Percentiles rank a stretch among this genome's conserved stretches.
Evolutionary conservation across 1,140 invertebrate genomes (phyloP).

Genomic region (Drosophila pachea): DNA sequence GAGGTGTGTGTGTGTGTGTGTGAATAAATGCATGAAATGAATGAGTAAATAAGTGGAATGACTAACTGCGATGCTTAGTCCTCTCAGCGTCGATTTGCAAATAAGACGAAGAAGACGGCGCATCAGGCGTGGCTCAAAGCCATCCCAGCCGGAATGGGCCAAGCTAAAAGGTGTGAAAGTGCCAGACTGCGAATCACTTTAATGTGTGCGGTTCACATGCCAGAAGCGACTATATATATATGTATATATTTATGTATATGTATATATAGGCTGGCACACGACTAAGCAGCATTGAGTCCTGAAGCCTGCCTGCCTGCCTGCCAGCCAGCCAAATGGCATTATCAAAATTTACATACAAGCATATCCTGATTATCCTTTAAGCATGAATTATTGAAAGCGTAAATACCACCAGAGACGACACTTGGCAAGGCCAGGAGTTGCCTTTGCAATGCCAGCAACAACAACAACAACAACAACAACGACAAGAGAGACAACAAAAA

Average conservation of each 20-base stretch:
- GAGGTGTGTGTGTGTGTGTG: no score
- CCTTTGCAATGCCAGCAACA: constrained; percentile 39
- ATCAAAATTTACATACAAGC: constrained; percentile 75
- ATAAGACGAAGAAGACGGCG: background rate
- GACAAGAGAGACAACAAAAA: constrained; percentile 27
- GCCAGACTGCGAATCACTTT: constrained; percentile 30
- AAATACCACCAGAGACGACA: constrained; percentile 66
- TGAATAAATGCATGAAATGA: constrained; percentile 76
- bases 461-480: constrained; percentile 15
- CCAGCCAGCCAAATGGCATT: constrained; percentile 67
- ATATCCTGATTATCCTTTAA: constrained; percentile 77
- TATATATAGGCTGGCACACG: no score
- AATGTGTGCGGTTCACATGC: constrained; percentile 26
- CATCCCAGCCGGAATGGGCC: constrained; percentile 4
- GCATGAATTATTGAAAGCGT: constrained; percentile 77
- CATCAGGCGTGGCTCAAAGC: constrained; percentile 3
- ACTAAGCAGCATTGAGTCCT: no score
- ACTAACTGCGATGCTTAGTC: constrained; percentile 65
- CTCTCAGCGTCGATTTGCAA: constrained; percentile 29
- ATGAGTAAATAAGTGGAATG: constrained; percentile 72
- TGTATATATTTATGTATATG: no score
- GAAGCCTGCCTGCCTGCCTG: constrained; percentile 19
- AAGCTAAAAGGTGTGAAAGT: constrained; percentile 39
- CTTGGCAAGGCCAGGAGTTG: constrained; percentile 36
- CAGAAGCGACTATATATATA: constrained; percentile 2